These are phyloP conservation scores for Aspiorhynchus laticeps DNA, from an alignment of 2,113 vertebrate species.

Conservation along the genomic window DNA sequence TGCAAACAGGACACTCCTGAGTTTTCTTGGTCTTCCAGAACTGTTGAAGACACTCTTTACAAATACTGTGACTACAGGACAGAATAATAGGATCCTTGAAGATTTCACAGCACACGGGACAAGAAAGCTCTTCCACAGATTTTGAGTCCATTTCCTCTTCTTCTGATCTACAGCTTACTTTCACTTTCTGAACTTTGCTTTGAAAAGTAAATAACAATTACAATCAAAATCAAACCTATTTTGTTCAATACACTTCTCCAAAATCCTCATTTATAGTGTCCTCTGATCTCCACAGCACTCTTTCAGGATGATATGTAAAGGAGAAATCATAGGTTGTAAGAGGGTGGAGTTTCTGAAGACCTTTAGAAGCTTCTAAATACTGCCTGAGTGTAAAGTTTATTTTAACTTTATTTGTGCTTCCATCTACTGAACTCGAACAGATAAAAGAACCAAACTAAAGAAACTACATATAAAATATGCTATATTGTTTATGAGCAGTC, in stretches of 20 bases:
- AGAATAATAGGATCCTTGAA: neutral
- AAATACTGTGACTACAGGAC: neutral
- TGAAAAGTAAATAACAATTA: neutral
- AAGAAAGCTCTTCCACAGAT: neutral
- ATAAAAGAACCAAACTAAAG: neutral
- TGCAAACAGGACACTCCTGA: neutral
- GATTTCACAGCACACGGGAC: neutral
- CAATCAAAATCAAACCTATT: neutral
- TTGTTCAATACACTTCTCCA: neutral
- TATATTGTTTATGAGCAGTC: too few relatives aligned
- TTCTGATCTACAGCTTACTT: neutral
- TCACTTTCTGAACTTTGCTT: neutral
- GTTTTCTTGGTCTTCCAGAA: neutral
- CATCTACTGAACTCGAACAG: neutral
- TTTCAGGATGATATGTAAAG: neutral
- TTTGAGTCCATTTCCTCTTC: neutral
- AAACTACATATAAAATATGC: too few relatives aligned
- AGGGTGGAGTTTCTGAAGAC: neutral
- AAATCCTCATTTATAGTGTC: neutral
- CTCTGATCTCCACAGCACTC: neutral
- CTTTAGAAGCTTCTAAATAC: neutral
- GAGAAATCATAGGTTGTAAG: neutral
- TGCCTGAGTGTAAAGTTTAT: neutral
- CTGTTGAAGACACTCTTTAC: slow-evolving; percentile 7
- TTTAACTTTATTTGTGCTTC: neutral